A percentile compares a stretch with the other conserved stretches of the same genome.
phyloP scores from a whole-genome alignment of 2,113 vertebrate genomes.

The Oreochromis aureus region DNA sequence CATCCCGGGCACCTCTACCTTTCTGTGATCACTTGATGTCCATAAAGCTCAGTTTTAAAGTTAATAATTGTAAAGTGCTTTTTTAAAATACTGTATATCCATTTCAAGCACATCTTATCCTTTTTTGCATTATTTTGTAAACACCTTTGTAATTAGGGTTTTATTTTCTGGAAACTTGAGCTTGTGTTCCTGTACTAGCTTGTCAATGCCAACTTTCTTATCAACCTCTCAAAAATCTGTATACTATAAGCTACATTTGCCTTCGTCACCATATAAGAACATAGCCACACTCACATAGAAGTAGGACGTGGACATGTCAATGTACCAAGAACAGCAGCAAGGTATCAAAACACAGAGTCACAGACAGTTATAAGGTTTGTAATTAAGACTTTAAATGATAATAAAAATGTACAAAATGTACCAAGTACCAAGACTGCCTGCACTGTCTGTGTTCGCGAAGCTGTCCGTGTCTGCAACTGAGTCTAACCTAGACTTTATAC shows the following conservation, averaged over 20 bases:
- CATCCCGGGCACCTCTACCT: not conserved
- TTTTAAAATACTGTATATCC: not conserved
- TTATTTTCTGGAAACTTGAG: not conserved
- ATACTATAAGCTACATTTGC: not conserved
- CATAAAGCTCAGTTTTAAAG: not conserved
- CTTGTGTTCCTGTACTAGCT: not conserved
- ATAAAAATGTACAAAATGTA: not conserved
- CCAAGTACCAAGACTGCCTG: not conserved
- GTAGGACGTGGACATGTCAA: not conserved
- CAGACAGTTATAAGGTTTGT: not conserved
- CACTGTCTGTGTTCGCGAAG: not conserved
- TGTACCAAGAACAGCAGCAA: not conserved
- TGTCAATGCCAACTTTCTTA: not conserved
- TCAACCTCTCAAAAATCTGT: not conserved
- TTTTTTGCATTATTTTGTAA: not conserved
- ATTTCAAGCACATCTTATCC: not conserved
- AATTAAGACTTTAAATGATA: not conserved
- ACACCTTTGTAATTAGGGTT: not conserved
- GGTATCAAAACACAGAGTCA: not conserved
- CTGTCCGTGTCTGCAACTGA: not conserved
- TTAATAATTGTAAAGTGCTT: not conserved
- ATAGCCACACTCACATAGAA: not conserved
- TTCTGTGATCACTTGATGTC: not conserved
- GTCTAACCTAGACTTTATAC: not conserved
- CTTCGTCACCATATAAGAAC: not conserved